phyloP scores from a whole-genome alignment of 1,140 invertebrate species.

The Psix sp. region DNA sequence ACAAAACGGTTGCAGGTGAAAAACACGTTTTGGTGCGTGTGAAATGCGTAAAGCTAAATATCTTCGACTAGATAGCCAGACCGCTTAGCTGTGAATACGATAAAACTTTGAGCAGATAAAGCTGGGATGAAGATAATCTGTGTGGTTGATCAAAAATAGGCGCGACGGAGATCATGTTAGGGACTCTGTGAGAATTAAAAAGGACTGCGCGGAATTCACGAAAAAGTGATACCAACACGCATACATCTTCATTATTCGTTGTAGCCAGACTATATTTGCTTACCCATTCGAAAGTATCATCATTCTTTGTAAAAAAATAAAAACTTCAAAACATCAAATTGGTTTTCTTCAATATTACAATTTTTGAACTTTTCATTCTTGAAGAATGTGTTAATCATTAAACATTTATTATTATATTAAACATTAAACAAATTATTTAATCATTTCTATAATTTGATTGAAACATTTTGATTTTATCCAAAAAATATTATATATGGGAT shows the following conservation, averaged over 20 bases:
- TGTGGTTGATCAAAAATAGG: constrained; percentile 49
- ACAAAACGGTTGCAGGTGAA: constrained; percentile 58
- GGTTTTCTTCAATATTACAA: no score
- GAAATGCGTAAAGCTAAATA: constrained; percentile 64
- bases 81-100: constrained; percentile 46
- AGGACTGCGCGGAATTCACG: constrained; percentile 31
- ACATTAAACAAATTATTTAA: no score
- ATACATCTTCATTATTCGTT: constrained; percentile 47
- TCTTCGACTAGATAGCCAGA: constrained; percentile 60
- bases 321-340: no score
- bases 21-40: constrained; percentile 42
- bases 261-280: constrained; percentile 12
- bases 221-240: constrained; percentile 38
- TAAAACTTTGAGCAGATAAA: constrained; percentile 42
- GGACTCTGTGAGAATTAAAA: constrained; percentile 31
- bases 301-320: no score
- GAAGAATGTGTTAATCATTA: no score
- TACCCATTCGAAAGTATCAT: no score
- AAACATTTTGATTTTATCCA: no score
- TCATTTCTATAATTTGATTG: no score
- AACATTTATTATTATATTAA: no score
- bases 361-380: no score
- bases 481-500: no score
- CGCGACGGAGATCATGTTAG: constrained; percentile 34
- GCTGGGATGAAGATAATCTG: constrained; percentile 50